Percentiles rank a stretch among this genome's conserved stretches.
These are phyloP conservation scores for Zaprionus capensis DNA, from an alignment of 1,140 invertebrate species.

Conservation along the genomic window DNA sequence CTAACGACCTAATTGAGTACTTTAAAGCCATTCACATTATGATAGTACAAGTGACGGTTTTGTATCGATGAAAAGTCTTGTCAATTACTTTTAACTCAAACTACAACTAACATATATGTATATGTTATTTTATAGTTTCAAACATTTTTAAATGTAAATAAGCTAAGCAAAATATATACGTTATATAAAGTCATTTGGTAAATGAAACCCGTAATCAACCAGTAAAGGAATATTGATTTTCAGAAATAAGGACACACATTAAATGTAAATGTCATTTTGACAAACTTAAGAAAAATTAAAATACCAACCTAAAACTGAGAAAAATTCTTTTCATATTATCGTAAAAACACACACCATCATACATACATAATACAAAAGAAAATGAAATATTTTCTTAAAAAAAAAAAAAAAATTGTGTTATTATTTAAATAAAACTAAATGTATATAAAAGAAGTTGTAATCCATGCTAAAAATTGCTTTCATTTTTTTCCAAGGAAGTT, in stretches of 20 bases:
- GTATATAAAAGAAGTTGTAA: slow-evolving; percentile 76
- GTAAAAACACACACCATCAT: slow-evolving; percentile 33
- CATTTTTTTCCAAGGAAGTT: not conserved
- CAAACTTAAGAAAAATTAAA: slow-evolving; percentile 42
- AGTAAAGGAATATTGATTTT: slow-evolving; percentile 15
- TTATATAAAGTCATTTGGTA: slow-evolving; percentile 30
- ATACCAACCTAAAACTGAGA: slow-evolving; percentile 23
- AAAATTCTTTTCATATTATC: slow-evolving; percentile 32
- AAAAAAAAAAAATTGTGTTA: slow-evolving; percentile 67
- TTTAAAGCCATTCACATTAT: not conserved
- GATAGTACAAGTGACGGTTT: slow-evolving; percentile 2
- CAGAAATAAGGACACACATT: slow-evolving; percentile 34
- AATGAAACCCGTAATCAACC: slow-evolving; percentile 22
- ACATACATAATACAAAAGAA: slow-evolving; percentile 51
- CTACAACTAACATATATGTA: slow-evolving; percentile 16
- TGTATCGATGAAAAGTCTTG: slow-evolving; percentile 16
- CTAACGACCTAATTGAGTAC: not conserved
- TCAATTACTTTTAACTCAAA: slow-evolving; percentile 33
- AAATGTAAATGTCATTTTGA: slow-evolving; percentile 66
- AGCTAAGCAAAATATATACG: slow-evolving; percentile 18
- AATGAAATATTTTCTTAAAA: slow-evolving; percentile 75
- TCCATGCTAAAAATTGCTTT: slow-evolving; percentile 56
- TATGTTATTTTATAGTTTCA: slow-evolving; percentile 22
- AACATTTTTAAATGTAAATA: slow-evolving; percentile 41
- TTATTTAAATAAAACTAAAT: slow-evolving; percentile 85